Evolutionary conservation across 2,888 invertebrate genomes (phyloP).

Genomic region (Eristalis arbustorum): DNA sequence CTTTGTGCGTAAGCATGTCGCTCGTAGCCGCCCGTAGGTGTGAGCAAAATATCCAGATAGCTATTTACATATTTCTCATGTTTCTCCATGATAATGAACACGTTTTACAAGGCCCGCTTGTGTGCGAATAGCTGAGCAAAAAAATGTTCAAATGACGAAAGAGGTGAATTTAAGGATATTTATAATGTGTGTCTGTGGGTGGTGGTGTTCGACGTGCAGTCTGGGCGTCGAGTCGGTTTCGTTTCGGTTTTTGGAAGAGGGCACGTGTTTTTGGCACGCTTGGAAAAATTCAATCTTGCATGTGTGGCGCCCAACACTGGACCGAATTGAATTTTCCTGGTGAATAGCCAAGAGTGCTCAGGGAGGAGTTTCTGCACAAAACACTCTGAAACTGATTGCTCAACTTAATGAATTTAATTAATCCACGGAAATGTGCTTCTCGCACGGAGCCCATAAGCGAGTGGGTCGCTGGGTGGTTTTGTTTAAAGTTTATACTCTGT

Average conservation of each 20-base stretch:
- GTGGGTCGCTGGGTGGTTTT: too few species aligned
- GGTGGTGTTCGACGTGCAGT: background rate
- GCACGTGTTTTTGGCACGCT: background rate
- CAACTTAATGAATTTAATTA: too few species aligned
- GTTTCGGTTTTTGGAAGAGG: background rate
- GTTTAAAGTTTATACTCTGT: too few species aligned
- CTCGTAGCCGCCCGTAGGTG: background rate
- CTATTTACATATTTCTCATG: slow-evolving; percentile 3
- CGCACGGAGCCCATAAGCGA: too few species aligned
- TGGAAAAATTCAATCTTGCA: background rate
- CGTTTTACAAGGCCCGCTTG: background rate
- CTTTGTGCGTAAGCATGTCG: background rate
- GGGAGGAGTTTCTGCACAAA: too few species aligned
- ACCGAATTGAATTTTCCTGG: too few species aligned
- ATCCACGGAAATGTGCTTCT: too few species aligned
- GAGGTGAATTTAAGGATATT: background rate
- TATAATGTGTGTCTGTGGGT: background rate
- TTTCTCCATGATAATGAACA: background rate
- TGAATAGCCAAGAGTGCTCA: too few species aligned
- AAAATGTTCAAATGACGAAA: background rate
- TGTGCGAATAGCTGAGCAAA: background rate
- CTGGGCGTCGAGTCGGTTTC: background rate
- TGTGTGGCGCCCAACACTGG: too few species aligned
- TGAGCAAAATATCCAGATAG: background rate
- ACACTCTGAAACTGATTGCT: too few species aligned